phyloP scores from a whole-genome alignment of 2,113 vertebrate genomes.

The Hystrix cristata region DNA sequence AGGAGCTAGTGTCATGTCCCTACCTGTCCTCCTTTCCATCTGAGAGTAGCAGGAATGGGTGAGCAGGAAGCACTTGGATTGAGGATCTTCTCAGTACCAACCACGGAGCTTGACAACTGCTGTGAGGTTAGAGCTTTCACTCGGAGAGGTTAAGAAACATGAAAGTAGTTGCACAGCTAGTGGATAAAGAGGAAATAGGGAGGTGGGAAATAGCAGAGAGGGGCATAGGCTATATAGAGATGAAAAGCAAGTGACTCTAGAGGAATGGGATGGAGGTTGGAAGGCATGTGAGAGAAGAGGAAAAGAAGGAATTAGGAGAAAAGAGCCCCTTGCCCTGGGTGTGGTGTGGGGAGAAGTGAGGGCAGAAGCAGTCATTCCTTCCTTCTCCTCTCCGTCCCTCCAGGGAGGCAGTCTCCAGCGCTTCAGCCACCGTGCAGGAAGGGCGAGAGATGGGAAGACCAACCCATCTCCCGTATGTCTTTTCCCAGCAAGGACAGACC shows the following conservation, averaged over 20 bases:
- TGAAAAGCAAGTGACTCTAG: not conserved
- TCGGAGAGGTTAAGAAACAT: not conserved
- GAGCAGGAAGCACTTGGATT: no score
- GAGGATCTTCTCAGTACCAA: not conserved
- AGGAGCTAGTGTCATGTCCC: not conserved
- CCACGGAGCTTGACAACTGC: not conserved
- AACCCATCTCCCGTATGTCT: fast-evolving
- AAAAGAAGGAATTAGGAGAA: not conserved
- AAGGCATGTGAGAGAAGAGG: not conserved
- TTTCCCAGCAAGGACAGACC: not conserved
- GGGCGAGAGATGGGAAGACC: not conserved
- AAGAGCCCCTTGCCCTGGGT: not conserved
- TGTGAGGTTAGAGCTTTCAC: not conserved
- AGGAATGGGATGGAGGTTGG: not conserved
- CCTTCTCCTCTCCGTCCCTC: not conserved
- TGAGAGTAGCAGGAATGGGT: not conserved
- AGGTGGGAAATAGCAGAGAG: not conserved
- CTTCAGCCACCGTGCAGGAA: not conserved
- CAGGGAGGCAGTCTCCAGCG: not conserved
- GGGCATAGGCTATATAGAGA: not conserved
- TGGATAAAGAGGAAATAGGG: not conserved
- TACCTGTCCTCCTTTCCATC: not conserved
- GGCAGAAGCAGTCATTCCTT: not conserved
- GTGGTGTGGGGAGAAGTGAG: not conserved
- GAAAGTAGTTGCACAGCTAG: not conserved